Base-by-base conservation (phyloP, 2,797 vertebrate genomes). In the Pipistrellus pipistrellus region DNA sequence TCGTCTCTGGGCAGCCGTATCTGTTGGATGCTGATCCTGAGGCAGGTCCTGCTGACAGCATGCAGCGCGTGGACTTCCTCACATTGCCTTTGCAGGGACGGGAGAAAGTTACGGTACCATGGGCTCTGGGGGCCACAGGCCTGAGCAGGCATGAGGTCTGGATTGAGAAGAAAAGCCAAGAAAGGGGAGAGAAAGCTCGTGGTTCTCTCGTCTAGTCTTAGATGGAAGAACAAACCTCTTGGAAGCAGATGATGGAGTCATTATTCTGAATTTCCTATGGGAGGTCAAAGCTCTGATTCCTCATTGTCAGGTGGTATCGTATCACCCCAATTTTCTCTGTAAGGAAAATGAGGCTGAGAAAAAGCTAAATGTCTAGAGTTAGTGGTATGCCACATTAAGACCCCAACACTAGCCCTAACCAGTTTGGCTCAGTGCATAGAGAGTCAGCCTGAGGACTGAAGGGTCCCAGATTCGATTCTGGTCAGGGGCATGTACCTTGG, bases 201-300 rank as follows among this genome's bases (percentile, higher is more conserved):
- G 32, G 21, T 10, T 66, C 85, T 71, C 48, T 7, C 17, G 0
- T 35, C 66, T 73, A 27, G 35, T 64, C 53, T 90, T 32, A 18
- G 30, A 21, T 13, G 25, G n/a, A 27, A 51, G 62, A 88, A 71
- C 15, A 38, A 48, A 17, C 9, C 11, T 66, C 59, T 21, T 53
- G 15, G 68, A 38, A 23, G 4, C 69, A 55, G 20, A 68, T 8
- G 32, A 73, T 64, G n/a, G 59, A 13, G 25, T 68, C 53, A 11
- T 81, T 81, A 73, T 44, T 55, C 69, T 59, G 14, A 53, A 84
- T 64, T 62, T 91, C 27, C 69, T 84, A 0, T 15, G 8, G 15
- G 66, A 82, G 38, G n/a, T 78, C 83, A 62, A 4, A 44, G 51
- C 72, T 93, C 71, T 46, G 38, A 59, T 46, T 85, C 75, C 57